Percentiles rank a stretch among this genome's conserved stretches.
These are phyloP conservation scores for Sarcophaga bullata DNA, from an alignment of 1,140 invertebrate genomes.

Conservation along the genomic window DNA sequence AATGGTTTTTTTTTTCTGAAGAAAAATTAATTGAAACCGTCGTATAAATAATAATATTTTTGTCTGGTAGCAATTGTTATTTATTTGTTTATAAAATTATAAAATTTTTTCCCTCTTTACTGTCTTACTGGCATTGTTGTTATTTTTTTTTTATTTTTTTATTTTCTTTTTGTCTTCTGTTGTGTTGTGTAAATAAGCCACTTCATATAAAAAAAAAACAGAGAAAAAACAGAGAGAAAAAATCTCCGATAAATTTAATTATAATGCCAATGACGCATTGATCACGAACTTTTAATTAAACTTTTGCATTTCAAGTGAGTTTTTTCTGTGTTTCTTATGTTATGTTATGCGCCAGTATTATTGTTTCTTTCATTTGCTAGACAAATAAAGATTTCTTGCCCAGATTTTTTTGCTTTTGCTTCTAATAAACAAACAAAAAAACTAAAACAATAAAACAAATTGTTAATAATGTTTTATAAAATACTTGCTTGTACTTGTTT, in stretches of 20 bases:
- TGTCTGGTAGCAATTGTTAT: conserved; percentile 14
- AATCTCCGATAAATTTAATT: conserved; percentile 41
- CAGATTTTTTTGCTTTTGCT: neutral
- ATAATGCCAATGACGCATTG: conserved; percentile 42
- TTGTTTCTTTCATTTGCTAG: neutral
- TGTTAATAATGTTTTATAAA: neutral
- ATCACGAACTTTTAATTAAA: conserved; percentile 41
- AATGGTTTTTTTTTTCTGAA: neutral
- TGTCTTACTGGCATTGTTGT: too few relatives aligned
- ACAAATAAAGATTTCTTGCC: neutral
- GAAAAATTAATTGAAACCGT: neutral
- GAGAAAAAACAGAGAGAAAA: neutral
- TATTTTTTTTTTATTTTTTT: too few relatives aligned
- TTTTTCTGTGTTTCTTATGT: neutral
- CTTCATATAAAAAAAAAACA: neutral
- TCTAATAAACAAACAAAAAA: neutral
- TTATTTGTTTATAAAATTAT: neutral
- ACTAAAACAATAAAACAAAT: conserved; percentile 21
- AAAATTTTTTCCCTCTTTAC: too few relatives aligned
- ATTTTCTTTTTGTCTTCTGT: too few relatives aligned
- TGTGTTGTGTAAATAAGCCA: neutral
- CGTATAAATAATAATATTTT: neutral
- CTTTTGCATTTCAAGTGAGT: conserved; percentile 30
- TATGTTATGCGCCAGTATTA: neutral
- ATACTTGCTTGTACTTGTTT: neutral